Evolutionary conservation across 2,113 vertebrate genomes (phyloP).

Genomic region (Rhinoptilus africanus): DNA sequence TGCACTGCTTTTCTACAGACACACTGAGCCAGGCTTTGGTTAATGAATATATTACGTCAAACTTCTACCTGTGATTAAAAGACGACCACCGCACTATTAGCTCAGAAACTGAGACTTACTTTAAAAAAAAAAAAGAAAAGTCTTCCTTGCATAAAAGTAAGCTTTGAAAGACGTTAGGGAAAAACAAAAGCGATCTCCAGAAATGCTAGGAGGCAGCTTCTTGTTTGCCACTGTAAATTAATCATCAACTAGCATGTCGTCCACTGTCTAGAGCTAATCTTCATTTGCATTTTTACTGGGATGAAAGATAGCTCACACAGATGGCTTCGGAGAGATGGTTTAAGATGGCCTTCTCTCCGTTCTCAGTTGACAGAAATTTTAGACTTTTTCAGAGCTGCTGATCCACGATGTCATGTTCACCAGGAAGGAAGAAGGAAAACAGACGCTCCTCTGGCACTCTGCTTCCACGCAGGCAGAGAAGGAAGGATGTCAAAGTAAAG

Average conservation of each 20-base stretch:
- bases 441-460: neutral
- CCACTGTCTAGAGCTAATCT: neutral
- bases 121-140: neutral
- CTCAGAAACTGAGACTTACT: neutral
- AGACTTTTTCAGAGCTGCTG: neutral
- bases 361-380: neutral
- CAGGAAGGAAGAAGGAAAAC: neutral
- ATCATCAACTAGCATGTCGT: neutral
- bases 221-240: neutral
- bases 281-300: neutral
- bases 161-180: neutral
- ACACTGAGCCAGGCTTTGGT: neutral
- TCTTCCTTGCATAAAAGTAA: neutral
- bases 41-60: neutral
- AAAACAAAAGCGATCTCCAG: neutral
- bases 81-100: neutral
- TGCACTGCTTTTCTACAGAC: neutral
- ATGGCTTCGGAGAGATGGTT: neutral
- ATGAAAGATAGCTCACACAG: neutral
- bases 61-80: neutral
- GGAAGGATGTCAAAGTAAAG: neutral
- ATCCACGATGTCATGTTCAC: neutral
- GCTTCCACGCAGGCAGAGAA: neutral
- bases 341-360: neutral
- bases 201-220: neutral